Conservation (phyloP, 2,113 vertebrate species). For the Dicrurus megarhynchus region DNA sequence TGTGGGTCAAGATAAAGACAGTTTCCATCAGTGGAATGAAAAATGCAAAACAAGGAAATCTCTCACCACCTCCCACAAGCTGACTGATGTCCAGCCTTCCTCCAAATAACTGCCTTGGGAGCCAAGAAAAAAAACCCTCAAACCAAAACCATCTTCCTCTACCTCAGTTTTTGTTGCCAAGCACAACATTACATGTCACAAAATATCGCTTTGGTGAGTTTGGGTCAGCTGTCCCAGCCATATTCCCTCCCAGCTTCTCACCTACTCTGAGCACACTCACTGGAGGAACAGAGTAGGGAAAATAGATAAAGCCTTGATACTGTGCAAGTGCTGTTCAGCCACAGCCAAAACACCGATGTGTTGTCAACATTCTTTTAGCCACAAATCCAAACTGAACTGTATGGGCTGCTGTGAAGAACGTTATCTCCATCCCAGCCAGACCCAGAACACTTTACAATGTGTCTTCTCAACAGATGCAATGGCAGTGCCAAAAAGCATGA, state of each 20-base stretch:
- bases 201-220: not conserved
- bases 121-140: not conserved
- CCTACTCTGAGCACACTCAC: not conserved
- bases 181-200: not conserved
- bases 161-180: not conserved
- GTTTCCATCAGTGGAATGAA: not conserved
- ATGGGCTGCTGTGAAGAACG: not conserved
- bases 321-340: not conserved
- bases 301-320: not conserved
- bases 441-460: not conserved
- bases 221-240: not conserved
- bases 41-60: not conserved
- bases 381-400: constrained; percentile 17
- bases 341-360: not conserved
- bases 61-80: not conserved
- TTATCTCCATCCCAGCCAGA: constrained; percentile 42
- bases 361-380: not conserved
- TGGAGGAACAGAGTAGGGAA: not conserved
- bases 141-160: not conserved
- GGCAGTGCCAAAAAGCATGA: not conserved
- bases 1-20: not conserved
- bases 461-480: constrained; percentile 15
- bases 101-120: not conserved
- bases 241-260: not conserved
- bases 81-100: not conserved